Evolutionary conservation across 1,140 invertebrate genomes (phyloP), one percentile per base, ranked within the genome.

Genomic region (Cataglyphis hispanica): DNA sequence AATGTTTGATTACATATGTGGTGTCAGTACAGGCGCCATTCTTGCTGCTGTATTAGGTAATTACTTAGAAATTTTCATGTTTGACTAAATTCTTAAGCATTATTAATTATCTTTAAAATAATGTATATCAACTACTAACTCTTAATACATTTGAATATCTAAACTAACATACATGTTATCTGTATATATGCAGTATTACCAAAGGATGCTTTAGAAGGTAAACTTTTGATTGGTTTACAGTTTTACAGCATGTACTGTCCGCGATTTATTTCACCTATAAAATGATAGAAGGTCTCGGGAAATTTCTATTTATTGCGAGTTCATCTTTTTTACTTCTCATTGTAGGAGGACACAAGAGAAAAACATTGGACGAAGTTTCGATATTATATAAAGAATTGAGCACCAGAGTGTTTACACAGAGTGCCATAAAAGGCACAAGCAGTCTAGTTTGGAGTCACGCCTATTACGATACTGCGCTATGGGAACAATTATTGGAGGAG

Each of bases 1-100:
- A 88, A 94, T 97, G 93, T 99, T 99, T 95, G 98, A 99, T 95
- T 98, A 98, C 85, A 97, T 99, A 88, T 98, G 98, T 92, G 98
- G 98, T 10, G 98, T 99, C 16, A 98, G 98, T 92, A 99, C 98
- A 4, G 98, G 98, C 66, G 97, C 97, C 16, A 97, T 98, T 88
- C 95, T 98, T 22, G 96, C 97, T 10, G 96, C 96, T 89, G 95
- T 96, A 76, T 94, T 98, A 91, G 96, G 96, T 96, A 84, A 66
- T 69, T 84, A 6, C 16, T 43, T 61, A 34, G 2, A 87, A 56
- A 80, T 60, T 31, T 63, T 81, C 10, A 67, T 40, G 4, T 60
- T 61, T 60, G 2, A 22, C 31, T 58, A 34, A 13, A n/a, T 34
- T 25, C 2, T 60, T 22, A 60, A 31, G n/a, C 5, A 19, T 72